These are phyloP conservation scores for Carlito syrichta DNA, from an alignment of 2,113 vertebrate genomes.

Conservation along the genomic window DNA sequence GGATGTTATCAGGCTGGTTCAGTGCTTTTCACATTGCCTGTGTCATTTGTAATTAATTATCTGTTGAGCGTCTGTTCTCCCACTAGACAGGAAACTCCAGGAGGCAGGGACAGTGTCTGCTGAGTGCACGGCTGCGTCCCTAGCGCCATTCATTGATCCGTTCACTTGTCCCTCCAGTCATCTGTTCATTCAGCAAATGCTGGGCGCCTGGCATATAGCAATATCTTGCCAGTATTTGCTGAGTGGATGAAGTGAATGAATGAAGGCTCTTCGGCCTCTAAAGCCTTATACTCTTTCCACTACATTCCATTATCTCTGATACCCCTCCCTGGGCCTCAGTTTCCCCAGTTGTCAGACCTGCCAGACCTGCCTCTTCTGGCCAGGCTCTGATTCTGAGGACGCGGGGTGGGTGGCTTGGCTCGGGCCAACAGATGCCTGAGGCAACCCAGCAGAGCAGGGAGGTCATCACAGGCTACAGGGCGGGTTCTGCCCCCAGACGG, in stretches of 20 bases:
- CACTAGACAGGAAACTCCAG: conserved; percentile 7
- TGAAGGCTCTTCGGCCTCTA: background rate
- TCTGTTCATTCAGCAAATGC: background rate
- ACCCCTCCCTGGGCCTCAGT: background rate
- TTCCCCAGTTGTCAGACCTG: background rate
- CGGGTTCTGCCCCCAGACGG: background rate
- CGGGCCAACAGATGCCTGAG: accelerated
- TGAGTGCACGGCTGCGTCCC: background rate
- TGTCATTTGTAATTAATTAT: background rate
- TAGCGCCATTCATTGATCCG: background rate
- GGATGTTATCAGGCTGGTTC: background rate
- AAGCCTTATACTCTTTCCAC: background rate
- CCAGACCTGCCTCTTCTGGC: background rate
- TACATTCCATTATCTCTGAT: background rate
- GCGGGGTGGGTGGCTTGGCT: background rate
- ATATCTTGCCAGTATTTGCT: background rate
- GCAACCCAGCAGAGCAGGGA: background rate
- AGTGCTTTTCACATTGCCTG: accelerated
- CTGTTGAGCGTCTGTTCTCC: background rate
- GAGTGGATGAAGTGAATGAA: background rate
- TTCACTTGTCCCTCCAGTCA: background rate
- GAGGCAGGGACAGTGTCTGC: background rate
- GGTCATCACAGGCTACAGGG: background rate
- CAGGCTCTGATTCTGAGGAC: background rate
- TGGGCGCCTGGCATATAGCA: background rate